Conservation (phyloP, 2,888 invertebrate genomes). For the Smittia aterrima region DNA sequence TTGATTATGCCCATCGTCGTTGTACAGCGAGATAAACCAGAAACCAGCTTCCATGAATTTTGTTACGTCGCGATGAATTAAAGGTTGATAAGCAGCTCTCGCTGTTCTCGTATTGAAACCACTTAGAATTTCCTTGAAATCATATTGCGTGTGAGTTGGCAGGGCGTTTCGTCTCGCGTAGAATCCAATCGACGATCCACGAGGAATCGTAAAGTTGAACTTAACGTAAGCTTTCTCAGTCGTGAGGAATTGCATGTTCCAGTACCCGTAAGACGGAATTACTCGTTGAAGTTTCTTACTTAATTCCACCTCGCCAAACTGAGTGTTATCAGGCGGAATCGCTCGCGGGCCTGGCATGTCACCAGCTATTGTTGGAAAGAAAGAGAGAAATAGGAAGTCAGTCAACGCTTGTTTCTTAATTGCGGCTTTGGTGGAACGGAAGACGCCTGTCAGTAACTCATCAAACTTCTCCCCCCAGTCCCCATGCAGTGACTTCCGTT, state of each 20-base stretch:
- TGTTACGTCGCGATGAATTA: constrained; percentile 86
- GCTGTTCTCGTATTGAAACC: constrained; percentile 84
- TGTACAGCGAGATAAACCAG: constrained; percentile 94
- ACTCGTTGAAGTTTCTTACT: constrained; percentile 84
- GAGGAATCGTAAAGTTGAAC: constrained; percentile 89
- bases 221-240: constrained; percentile 90
- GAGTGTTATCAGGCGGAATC: constrained; percentile 89
- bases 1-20: constrained; percentile 90
- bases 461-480: constrained; percentile 1
- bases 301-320: constrained; percentile 84
- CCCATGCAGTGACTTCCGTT: neutral
- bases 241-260: constrained; percentile 97
- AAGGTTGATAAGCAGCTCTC: constrained; percentile 80
- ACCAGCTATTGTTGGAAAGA: constrained; percentile 61
- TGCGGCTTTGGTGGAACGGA: constrained; percentile 10
- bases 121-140: constrained; percentile 89
- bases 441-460: neutral
- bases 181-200: constrained; percentile 90
- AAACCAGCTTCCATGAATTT: constrained; percentile 95
- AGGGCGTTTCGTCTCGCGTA: constrained; percentile 91
- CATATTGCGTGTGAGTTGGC: constrained; percentile 95
- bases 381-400: too few relatives aligned
- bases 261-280: constrained; percentile 91
- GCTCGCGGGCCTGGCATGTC: constrained; percentile 86
- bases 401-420: neutral